Base-by-base conservation (phyloP, 2,113 vertebrate species). In the Phodopus roborovskii region DNA sequence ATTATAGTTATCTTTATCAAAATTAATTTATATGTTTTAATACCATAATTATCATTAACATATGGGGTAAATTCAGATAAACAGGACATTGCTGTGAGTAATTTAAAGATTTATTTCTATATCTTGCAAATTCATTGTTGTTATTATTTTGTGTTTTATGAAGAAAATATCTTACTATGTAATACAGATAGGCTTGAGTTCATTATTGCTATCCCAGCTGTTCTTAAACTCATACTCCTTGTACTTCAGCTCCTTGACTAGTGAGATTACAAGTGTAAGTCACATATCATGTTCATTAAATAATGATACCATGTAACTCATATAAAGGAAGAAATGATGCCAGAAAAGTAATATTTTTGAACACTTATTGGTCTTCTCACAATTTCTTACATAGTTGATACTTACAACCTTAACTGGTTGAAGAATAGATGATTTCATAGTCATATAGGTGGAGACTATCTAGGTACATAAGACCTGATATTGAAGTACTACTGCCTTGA, bases 391-490 rank as follows among this genome's bases (percentile, higher is more conserved):
- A 26, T 24, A 90, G 45, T 0, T 39, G 24, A 7, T 79, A 75
- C 30, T 92, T 64, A 91, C 78, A 81, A 5, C 81, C 88, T 96
- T 75, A 71, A 90, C 92, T 88, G 64, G 50, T 50, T 84, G 15
- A 1, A 45, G 7, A 84, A 78, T 42, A 87, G 11, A 89, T 83
- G 22, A 1, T 84, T 94, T 73, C 28, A 89, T 30, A 30, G 22
- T 36, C n/a, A 96, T 71, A 30, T 36, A 22, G 8, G 48, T 12
- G 0, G 92, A 73, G 17, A 33, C 62, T 88, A 66, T 4, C 6
- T 30, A 26, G 39, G 39, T 3, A 64, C 56, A 24, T 70, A 7
- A 71, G 50, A 82, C 3, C 64, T 89, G n/a, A 82, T 48, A 12
- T 48, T 88, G 9, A 94, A 90, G 82, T 28, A 7, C 20, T 60